These are phyloP conservation scores for Periophthalmus modestus DNA, from an alignment of 2,113 vertebrate genomes.

Conservation along the genomic window DNA sequence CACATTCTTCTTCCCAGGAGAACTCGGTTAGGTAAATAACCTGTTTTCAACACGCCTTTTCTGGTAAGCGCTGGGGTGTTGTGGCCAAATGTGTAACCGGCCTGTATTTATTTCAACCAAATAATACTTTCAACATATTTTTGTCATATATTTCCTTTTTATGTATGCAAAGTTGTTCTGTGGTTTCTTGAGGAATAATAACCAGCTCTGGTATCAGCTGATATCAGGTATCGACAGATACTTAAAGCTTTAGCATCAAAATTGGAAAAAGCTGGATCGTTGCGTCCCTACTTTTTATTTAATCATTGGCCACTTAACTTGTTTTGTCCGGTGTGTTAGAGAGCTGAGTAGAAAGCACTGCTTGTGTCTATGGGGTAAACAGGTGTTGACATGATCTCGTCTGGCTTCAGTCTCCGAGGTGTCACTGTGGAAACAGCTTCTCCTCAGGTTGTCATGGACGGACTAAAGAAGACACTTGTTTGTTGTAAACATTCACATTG, in stretches of 20 bases:
- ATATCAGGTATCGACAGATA: too few species aligned
- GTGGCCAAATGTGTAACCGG: too few species aligned
- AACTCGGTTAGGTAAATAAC: neutral
- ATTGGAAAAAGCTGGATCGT: too few species aligned
- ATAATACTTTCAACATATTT: too few species aligned
- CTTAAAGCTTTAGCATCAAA: too few species aligned
- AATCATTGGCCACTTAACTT: neutral
- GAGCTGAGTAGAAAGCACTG: conserved; percentile 10
- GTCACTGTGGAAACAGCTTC: conserved; percentile 32
- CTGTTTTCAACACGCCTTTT: neutral
- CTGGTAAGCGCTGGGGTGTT: too few species aligned
- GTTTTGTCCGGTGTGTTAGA: neutral
- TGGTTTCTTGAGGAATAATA: too few species aligned
- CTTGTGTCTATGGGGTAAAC: conserved; percentile 21
- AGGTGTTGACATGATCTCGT: conserved; percentile 46
- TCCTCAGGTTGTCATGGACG: conserved; percentile 17
- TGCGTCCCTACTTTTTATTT: neutral
- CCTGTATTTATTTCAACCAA: too few species aligned
- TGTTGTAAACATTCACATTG: conserved; percentile 4
- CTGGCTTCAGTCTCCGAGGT: conserved; percentile 38
- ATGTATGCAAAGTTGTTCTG: too few species aligned
- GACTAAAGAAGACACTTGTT: neutral
- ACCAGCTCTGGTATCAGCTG: too few species aligned
- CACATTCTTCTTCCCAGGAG: too few species aligned
- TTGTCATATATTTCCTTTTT: neutral